Conservation (phyloP, 1,140 invertebrate genomes). For the Dolichoris vasculosae region DNA sequence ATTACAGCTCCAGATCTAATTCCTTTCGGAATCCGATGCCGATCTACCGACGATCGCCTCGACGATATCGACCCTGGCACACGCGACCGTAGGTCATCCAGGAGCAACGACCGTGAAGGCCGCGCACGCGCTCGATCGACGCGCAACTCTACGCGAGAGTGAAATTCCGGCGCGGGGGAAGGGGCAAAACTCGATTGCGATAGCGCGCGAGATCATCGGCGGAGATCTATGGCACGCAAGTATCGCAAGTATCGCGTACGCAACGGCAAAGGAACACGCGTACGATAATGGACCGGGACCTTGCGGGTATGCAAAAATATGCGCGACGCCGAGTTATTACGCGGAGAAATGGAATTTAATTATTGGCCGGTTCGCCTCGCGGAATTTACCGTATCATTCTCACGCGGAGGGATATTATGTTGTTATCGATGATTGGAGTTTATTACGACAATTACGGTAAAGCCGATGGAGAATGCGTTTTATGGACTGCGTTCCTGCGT, state of each 20-base stretch:
- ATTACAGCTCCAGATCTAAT: background rate
- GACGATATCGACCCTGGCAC: slow-evolving; percentile 54
- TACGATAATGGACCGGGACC: background rate
- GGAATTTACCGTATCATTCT: background rate
- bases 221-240: background rate
- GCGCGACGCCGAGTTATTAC: background rate
- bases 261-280: background rate
- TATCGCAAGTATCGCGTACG: no score
- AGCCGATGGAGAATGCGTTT: background rate
- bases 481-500: background rate
- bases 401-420: background rate
- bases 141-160: background rate
- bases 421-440: background rate
- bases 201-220: slow-evolving; percentile 4
- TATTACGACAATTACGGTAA: background rate
- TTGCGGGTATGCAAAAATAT: slow-evolving; percentile 4
- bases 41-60: background rate
- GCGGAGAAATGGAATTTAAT: slow-evolving; percentile 18
- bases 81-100: slow-evolving; percentile 48
- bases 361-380: background rate
- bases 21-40: background rate
- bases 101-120: slow-evolving; percentile 56
- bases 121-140: background rate
- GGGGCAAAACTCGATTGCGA: background rate
- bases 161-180: slow-evolving; percentile 7